Evolutionary conservation across 2,888 invertebrate genomes (phyloP).

Genomic region (Chorisops tibialis): DNA sequence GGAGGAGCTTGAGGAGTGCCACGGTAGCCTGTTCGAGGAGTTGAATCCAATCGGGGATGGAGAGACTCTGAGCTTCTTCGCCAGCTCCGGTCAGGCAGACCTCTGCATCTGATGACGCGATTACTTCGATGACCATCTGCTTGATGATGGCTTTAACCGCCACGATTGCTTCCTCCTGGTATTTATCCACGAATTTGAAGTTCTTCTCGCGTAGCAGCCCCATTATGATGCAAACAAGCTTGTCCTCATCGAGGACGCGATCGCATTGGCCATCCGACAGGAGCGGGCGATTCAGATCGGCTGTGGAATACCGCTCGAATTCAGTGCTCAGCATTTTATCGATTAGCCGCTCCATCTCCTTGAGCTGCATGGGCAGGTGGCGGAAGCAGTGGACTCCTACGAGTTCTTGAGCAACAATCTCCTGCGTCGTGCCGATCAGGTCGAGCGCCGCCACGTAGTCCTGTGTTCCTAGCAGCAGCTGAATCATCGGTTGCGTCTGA

Average conservation of each 20-base stretch:
- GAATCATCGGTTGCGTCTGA: conserved; percentile 97
- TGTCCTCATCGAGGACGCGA: conserved; percentile 74
- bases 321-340: conserved; percentile 96
- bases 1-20: conserved; percentile 64
- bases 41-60: conserved; percentile 66
- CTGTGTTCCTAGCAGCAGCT: conserved; percentile 86
- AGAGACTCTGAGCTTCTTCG: conserved; percentile 56
- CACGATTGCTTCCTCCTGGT: conserved; percentile 84
- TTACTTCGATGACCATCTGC: conserved; percentile 80
- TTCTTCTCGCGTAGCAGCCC: conserved; percentile 85
- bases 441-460: conserved; percentile 98
- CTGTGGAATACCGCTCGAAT: conserved; percentile 85
- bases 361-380: conserved; percentile 90
- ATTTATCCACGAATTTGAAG: conserved; percentile 82
- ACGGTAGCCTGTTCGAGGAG: conserved; percentile 65
- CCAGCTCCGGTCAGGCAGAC: conserved; percentile 56
- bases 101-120: conserved; percentile 56
- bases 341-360: conserved; percentile 92
- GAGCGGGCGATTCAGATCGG: conserved; percentile 84
- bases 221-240: conserved; percentile 81
- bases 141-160: conserved; percentile 86
- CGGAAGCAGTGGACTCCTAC: conserved; percentile 93
- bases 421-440: conserved; percentile 93
- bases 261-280: conserved; percentile 54
- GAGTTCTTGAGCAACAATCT: conserved; percentile 84